Conservation (phyloP, 2,797 vertebrate genomes). For the Lepus oiostolus region DNA sequence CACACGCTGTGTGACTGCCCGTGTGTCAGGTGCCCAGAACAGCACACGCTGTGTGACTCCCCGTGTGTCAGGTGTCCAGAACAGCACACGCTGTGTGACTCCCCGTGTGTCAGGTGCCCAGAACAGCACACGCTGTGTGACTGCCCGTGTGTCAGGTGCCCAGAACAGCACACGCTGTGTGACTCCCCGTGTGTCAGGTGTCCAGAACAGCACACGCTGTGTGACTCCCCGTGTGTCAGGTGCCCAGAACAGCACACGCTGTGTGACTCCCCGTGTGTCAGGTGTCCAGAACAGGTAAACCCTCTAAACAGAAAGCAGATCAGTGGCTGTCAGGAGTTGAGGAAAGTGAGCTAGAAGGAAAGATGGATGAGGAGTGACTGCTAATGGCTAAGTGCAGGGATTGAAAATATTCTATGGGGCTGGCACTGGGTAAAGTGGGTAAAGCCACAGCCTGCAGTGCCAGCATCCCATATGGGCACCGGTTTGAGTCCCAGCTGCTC, state of each 20-base stretch:
- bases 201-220: too few species aligned
- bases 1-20: neutral
- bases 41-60: neutral
- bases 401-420: neutral
- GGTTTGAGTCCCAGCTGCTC: too few species aligned
- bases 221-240: too few species aligned
- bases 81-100: neutral
- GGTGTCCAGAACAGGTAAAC: neutral
- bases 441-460: too few species aligned
- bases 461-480: too few species aligned
- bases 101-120: too few species aligned
- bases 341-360: neutral
- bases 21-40: neutral
- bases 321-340: neutral
- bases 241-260: too few species aligned
- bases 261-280: neutral
- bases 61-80: neutral
- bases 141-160: too few species aligned
- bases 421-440: too few species aligned
- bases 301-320: neutral
- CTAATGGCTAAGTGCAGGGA: neutral
- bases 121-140: too few species aligned
- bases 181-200: too few species aligned
- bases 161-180: too few species aligned
- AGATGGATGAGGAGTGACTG: neutral